phyloP scores from a whole-genome alignment of 2,797 vertebrate species.

The Cryptoprocta ferox region DNA sequence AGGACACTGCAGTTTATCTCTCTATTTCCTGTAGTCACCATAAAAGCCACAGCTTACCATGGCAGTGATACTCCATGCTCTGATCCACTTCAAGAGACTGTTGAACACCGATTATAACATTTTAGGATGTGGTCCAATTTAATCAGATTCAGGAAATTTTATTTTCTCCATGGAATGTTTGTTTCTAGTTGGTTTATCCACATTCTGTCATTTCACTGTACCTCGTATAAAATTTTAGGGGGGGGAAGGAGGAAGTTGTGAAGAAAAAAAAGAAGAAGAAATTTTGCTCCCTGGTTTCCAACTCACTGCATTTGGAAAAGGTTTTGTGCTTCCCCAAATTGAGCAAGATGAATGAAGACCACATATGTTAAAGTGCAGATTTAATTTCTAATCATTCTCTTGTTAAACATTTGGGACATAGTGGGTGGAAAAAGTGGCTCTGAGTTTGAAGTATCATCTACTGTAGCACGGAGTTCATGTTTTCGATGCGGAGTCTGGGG shows the following conservation, averaged over 20 bases:
- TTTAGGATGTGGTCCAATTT: not conserved
- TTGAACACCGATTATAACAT: not conserved
- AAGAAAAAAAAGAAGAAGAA: not conserved
- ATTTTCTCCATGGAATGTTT: not conserved
- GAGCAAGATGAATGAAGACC: slow-evolving; percentile 41
- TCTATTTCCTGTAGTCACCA: not conserved
- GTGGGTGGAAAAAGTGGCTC: slow-evolving; percentile 21
- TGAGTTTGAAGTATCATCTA: slow-evolving; percentile 55
- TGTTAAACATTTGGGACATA: slow-evolving; percentile 46
- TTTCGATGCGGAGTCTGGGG: not conserved
- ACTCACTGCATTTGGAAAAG: slow-evolving; percentile 8
- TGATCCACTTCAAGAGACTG: not conserved
- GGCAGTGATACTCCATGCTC: accelerated
- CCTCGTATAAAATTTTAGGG: not conserved
- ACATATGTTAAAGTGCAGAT: slow-evolving; percentile 48
- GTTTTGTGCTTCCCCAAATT: slow-evolving; percentile 13
- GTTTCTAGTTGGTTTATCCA: not conserved
- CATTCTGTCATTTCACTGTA: not conserved
- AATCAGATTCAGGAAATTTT: not conserved
- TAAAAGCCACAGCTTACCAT: not conserved
- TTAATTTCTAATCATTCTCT: slow-evolving; percentile 40
- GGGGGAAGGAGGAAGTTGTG: not conserved
- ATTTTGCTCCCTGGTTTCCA: slow-evolving; percentile 18
- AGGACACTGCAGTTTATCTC: not conserved
- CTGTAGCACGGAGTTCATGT: not conserved